Evolutionary conservation across 2,113 vertebrate genomes (phyloP), one percentile per base, ranked within the genome.

Genomic region (Antennarius striatus): DNA sequence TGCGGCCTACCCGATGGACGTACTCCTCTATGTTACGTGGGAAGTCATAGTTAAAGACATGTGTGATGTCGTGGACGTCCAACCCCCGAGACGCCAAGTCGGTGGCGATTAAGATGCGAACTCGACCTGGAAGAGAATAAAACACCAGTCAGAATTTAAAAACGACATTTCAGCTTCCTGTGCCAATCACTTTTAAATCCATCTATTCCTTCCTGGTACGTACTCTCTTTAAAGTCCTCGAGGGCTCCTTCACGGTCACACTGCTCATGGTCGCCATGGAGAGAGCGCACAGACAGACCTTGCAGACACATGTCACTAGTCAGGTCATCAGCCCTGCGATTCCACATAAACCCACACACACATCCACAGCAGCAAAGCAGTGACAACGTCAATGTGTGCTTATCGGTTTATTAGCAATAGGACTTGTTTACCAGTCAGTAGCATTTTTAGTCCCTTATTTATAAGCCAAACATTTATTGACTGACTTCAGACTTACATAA

Each of bases 11-110:
- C 64, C 98, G 93, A 65, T 99, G 98, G 11, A 99, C 95, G 1
- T 99, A 99, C 48, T 99, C 98, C 69, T 99, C 97, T 39, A 98
- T 94, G 76, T 99, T 98, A n/a, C 94, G 93, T 16, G 97, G 98
- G 54, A 98, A 99, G 79, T 99, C 96, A 0, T 90, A 98, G 80
- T 99, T 99, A 67, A 96, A 95, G 40, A 99, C 96, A 0, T 98
- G 96, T 0, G 96, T 98, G 68, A 99, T 89, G 62, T 99, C 96
- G 0, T 91, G 90, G 30, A 99, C 96, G 63, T 99, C 98, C 3
- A 99, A 89, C 10, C 98, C 98, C 22, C 96, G 93, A 15, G 97
- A 99, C 0, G 97, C 98, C 66, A 99, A 65, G 73, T 99, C 98
- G 43, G 98, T 99, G 66, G 97, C 96, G 0, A 99, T 92, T 48